phyloP scores from a whole-genome alignment of 2,113 vertebrate species.

The Daphoenositta chrysoptera region DNA sequence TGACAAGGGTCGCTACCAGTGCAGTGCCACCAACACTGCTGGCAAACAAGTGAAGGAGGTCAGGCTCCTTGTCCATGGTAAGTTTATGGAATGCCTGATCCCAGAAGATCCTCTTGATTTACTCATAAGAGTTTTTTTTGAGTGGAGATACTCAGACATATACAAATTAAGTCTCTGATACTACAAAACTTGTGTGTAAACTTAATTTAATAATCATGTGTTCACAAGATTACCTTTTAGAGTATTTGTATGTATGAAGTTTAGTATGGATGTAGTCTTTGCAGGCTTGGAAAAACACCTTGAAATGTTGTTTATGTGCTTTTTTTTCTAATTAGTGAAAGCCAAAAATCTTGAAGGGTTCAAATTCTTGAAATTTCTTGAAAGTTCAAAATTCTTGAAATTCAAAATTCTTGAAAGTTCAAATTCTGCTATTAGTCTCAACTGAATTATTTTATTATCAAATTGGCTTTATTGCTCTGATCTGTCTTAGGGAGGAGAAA shows the following conservation, averaged over 20 bases:
- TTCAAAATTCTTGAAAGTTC: neutral
- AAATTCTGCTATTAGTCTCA: neutral
- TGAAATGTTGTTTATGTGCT: neutral
- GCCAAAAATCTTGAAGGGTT: neutral
- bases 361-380: too few species aligned
- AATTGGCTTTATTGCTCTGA: neutral
- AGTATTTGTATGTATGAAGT: neutral
- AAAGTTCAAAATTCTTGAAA: too few species aligned
- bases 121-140: neutral
- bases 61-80: conserved; percentile 84
- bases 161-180: neutral
- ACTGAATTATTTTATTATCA: neutral
- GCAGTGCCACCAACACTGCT: conserved; percentile 82
- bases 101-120: neutral
- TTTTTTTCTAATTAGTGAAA: neutral
- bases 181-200: neutral
- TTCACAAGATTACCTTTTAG: neutral
- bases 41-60: conserved; percentile 88
- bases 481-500: neutral
- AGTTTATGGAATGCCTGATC: conserved; percentile 9
- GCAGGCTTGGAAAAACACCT: neutral
- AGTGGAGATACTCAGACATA: neutral
- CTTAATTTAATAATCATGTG: neutral
- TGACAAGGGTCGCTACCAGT: conserved; percentile 92
- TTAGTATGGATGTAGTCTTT: neutral